These are phyloP conservation scores for Hirtodrosophila confusa DNA, from an alignment of 2,888 invertebrate species.

Conservation along the genomic window DNA sequence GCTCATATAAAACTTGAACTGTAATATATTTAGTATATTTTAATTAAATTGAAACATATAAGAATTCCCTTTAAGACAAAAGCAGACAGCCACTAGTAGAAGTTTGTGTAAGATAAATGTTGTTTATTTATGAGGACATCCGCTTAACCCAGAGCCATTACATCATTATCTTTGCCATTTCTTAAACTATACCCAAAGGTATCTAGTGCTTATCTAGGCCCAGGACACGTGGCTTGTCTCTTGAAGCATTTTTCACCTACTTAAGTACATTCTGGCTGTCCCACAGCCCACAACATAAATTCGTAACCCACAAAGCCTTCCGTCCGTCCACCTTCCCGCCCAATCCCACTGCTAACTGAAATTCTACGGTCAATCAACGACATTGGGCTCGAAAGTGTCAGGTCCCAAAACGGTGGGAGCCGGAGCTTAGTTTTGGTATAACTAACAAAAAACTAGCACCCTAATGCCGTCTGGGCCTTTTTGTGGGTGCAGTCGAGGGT, in stretches of 20 bases:
- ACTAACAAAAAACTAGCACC: conserved; percentile 31
- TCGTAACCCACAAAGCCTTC: conserved; percentile 40
- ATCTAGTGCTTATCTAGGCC: conserved; percentile 42
- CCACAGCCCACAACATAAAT: conserved; percentile 45
- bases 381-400: conserved; percentile 23
- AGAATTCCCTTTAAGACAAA: not conserved
- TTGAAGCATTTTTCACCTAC: conserved; percentile 51
- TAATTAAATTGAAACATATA: conserved; percentile 7
- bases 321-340: conserved; percentile 2
- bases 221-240: conserved; percentile 20
- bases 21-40: not conserved
- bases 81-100: not conserved
- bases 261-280: conserved; percentile 33
- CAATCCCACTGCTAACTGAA: conserved; percentile 31
- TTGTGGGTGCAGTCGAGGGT: not conserved
- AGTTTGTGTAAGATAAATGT: conserved; percentile 12
- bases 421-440: conserved; percentile 12
- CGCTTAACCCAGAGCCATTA: conserved; percentile 30
- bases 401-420: conserved; percentile 9
- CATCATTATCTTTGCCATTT: conserved; percentile 44
- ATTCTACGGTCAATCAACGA: conserved; percentile 54
- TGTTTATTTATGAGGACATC: conserved; percentile 37
- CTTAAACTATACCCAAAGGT: conserved; percentile 40
- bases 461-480: conserved; percentile 48
- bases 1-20: no score